These are phyloP conservation scores for Conomelus anceps DNA, from an alignment of 2,888 invertebrate species.

Conservation along the genomic window DNA sequence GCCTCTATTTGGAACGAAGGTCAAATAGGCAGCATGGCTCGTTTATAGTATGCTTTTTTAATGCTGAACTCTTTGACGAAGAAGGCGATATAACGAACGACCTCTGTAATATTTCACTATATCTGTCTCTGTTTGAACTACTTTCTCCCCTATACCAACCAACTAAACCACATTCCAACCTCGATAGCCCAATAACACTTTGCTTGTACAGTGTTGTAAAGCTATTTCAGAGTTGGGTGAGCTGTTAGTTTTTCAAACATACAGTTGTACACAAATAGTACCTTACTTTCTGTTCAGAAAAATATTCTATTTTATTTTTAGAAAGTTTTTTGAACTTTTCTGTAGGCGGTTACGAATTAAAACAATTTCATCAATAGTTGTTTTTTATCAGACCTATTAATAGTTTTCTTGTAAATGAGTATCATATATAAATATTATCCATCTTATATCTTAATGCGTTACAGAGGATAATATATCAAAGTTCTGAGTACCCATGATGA, in stretches of 20 bases:
- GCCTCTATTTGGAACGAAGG: not conserved
- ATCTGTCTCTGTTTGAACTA: not conserved
- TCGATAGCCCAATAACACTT: not conserved
- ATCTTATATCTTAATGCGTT: too few relatives aligned
- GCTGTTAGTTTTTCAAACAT: not conserved
- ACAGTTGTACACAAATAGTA: too few relatives aligned
- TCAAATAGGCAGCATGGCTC: not conserved
- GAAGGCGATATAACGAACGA: not conserved
- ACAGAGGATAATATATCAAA: too few relatives aligned
- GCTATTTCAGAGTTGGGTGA: not conserved
- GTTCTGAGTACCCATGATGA: too few relatives aligned
- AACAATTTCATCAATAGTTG: too few relatives aligned
- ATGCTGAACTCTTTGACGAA: not conserved
- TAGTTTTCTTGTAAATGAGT: too few relatives aligned
- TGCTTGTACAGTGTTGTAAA: not conserved
- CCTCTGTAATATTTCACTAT: not conserved
- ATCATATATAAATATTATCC: too few relatives aligned
- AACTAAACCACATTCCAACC: not conserved
- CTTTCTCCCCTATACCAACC: not conserved
- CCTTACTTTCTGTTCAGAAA: too few relatives aligned
- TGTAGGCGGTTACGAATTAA: too few relatives aligned
- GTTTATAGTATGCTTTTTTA: not conserved
- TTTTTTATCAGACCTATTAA: too few relatives aligned
- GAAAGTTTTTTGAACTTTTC: too few relatives aligned
- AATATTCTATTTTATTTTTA: too few relatives aligned